phyloP scores from a whole-genome alignment of 2,888 invertebrate genomes.

The Sisyra nigra region DNA sequence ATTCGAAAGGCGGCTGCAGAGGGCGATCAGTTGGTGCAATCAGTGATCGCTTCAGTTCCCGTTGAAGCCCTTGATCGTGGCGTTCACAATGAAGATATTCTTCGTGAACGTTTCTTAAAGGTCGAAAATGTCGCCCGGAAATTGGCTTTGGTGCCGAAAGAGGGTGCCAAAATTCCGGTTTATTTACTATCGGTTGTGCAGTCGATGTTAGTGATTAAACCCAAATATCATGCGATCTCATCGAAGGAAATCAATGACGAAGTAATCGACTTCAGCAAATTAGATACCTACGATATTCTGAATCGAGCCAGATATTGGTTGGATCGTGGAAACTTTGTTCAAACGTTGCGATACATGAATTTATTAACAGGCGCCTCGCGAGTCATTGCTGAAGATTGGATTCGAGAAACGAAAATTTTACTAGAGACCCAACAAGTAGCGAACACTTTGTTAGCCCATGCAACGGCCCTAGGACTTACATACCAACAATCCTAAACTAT shows the following conservation, averaged over 20 bases:
- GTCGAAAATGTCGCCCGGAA: slow-evolving; percentile 66
- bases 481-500: no score
- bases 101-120: slow-evolving; percentile 70
- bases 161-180: slow-evolving; percentile 68
- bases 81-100: slow-evolving; percentile 73
- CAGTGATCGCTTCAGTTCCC: slow-evolving; percentile 64
- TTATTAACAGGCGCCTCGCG: slow-evolving; percentile 79
- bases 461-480: slow-evolving; percentile 53
- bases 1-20: slow-evolving; percentile 59
- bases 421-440: slow-evolving; percentile 86
- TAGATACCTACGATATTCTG: slow-evolving; percentile 79
- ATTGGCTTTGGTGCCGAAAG: slow-evolving; percentile 74
- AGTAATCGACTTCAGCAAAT: slow-evolving; percentile 49
- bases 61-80: slow-evolving; percentile 60
- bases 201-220: slow-evolving; percentile 61
- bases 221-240: slow-evolving; percentile 46
- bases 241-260: slow-evolving; percentile 55
- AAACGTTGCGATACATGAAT: slow-evolving; percentile 74
- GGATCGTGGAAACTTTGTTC: slow-evolving; percentile 72
- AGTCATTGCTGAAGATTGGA: slow-evolving; percentile 72
- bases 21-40: slow-evolving; percentile 64
- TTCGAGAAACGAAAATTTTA: slow-evolving; percentile 62
- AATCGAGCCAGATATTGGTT: slow-evolving; percentile 83
- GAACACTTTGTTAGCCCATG: slow-evolving; percentile 76
- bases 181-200: slow-evolving; percentile 82